Conservation (phyloP, 2,113 vertebrate species). For the Carettochelys insculpta region DNA sequence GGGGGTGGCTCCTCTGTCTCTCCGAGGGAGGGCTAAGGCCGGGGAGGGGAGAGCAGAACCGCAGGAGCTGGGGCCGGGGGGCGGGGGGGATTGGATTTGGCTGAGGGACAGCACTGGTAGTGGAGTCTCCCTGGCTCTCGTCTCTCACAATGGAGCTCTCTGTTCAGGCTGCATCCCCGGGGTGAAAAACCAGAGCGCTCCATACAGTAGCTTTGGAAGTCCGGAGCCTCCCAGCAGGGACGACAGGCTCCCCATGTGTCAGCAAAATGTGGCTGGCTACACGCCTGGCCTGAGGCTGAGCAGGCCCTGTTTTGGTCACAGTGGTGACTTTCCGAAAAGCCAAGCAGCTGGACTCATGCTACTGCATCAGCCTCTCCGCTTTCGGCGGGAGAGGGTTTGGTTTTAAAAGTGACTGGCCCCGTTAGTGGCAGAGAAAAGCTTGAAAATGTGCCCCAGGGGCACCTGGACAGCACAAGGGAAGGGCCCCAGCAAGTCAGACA, state of each 20-base stretch:
- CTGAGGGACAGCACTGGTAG: neutral
- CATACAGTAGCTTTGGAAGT: neutral
- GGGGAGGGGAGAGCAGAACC: neutral
- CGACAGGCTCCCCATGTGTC: neutral
- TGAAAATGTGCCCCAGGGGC: neutral
- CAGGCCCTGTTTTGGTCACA: neutral
- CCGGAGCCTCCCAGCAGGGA: neutral
- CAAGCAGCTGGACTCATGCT: neutral
- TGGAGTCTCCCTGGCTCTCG: neutral
- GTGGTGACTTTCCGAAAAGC: neutral
- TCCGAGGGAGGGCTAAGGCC: neutral
- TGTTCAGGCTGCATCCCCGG: fast-evolving
- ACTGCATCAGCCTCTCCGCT: neutral
- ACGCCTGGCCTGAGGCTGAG: neutral
- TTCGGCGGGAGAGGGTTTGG: too few relatives aligned
- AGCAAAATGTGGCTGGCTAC: neutral
- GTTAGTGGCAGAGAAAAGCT: neutral
- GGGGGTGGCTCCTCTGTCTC: neutral
- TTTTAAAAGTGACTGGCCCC: too few relatives aligned
- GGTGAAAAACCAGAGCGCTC: neutral
- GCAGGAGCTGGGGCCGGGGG: too few relatives aligned
- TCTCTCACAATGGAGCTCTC: neutral
- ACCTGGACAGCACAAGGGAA: neutral
- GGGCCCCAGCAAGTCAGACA: neutral
- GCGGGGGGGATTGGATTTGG: neutral